phyloP scores from a whole-genome alignment of 2,113 vertebrate genomes.

The Ceratotherium simum region DNA sequence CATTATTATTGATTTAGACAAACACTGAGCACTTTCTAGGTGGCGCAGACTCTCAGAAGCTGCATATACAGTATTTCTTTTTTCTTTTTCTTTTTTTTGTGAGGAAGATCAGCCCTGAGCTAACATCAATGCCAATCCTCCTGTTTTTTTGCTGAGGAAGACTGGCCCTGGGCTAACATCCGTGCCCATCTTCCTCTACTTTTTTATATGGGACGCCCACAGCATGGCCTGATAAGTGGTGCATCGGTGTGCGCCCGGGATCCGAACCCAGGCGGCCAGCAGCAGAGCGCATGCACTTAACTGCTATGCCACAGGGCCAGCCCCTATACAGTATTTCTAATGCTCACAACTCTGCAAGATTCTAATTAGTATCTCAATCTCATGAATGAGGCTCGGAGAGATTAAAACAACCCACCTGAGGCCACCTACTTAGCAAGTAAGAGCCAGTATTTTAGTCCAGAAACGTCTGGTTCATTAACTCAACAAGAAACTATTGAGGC shows the following conservation, averaged over 20 bases:
- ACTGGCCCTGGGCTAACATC: no score
- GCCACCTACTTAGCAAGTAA: background rate
- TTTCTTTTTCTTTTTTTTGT: no score
- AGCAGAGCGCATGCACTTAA: no score
- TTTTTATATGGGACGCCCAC: no score
- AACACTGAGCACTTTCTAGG: background rate
- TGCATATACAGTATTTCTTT: background rate
- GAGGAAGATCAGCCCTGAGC: no score
- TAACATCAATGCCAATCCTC: no score
- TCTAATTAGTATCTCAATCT: background rate
- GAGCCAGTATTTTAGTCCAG: background rate
- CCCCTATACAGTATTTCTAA: background rate
- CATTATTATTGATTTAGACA: background rate
- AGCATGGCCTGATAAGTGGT: no score
- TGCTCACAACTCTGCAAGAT: background rate
- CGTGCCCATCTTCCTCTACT: no score
- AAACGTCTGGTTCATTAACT: background rate
- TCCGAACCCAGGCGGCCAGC: no score
- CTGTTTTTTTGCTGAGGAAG: no score
- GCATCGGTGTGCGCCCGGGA: no score
- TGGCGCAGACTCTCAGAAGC: background rate
- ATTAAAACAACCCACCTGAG: background rate
- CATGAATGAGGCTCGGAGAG: background rate
- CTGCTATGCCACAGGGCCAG: no score
- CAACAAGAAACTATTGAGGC: background rate